Conservation (phyloP, 2,113 vertebrate species). For the Zapornia atra region DNA sequence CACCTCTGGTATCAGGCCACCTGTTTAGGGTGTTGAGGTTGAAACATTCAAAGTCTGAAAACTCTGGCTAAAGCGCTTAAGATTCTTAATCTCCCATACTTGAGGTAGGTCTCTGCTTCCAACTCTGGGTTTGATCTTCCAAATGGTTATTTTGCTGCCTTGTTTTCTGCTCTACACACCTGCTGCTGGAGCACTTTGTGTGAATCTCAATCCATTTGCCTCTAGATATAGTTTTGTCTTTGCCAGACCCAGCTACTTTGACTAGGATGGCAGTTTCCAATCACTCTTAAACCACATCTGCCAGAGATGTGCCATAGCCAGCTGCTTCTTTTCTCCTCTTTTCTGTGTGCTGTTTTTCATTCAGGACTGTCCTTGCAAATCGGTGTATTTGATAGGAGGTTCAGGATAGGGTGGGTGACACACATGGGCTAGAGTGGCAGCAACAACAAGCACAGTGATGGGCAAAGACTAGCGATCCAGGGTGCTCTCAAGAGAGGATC, state of each 20-base stretch:
- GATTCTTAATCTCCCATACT: background rate
- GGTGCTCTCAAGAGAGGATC: background rate
- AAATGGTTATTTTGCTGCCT: background rate
- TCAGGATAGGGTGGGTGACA: background rate
- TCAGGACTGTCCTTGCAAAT: background rate
- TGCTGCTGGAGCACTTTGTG: background rate
- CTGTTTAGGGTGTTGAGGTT: background rate
- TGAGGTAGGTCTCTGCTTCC: background rate
- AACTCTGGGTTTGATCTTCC: background rate
- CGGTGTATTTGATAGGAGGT: background rate
- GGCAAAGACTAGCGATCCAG: background rate
- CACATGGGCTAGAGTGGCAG: background rate
- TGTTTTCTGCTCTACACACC: background rate
- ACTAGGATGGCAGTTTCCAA: background rate
- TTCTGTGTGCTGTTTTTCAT: background rate
- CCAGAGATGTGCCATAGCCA: background rate
- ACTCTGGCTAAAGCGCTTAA: background rate
- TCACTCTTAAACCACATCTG: background rate
- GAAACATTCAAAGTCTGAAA: background rate
- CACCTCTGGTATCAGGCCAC: background rate
- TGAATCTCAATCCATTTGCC: rapidly evolving
- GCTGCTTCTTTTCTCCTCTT: background rate
- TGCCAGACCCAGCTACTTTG: background rate
- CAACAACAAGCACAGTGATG: background rate
- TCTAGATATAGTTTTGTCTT: background rate